Evolutionary conservation across 1,140 invertebrate species (phyloP).

Genomic region (Caligus rogercresseyi): DNA sequence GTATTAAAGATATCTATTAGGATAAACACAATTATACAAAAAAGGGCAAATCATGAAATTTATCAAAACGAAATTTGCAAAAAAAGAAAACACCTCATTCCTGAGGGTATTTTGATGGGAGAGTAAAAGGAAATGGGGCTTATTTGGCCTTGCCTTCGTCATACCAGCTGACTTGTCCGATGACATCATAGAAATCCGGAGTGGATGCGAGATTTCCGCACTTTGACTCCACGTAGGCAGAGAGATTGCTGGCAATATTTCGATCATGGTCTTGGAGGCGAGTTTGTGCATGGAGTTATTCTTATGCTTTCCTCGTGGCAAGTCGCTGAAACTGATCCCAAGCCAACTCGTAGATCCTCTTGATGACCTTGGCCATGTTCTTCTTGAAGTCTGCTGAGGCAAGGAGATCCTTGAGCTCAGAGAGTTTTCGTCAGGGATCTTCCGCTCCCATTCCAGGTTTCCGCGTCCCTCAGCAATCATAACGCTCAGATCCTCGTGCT

Average conservation of each 20-base stretch:
- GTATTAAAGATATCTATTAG: too few relatives aligned
- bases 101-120: too few relatives aligned
- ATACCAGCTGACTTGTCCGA: slow-evolving; percentile 20
- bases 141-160: neutral
- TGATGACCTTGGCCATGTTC: slow-evolving; percentile 18
- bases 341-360: slow-evolving; percentile 18
- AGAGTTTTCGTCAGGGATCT: slow-evolving; percentile 20
- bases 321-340: slow-evolving; percentile 18
- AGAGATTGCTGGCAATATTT: slow-evolving; percentile 16
- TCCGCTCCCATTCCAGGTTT: slow-evolving; percentile 20
- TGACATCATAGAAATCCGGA: slow-evolving; percentile 20
- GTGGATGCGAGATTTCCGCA: slow-evolving; percentile 17
- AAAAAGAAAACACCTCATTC: too few relatives aligned
- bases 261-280: slow-evolving; percentile 19
- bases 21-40: too few relatives aligned
- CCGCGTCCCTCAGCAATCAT: slow-evolving; percentile 19
- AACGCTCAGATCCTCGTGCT: slow-evolving; percentile 2
- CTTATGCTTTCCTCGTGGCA: slow-evolving; percentile 18
- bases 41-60: too few relatives aligned
- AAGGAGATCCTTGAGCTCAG: slow-evolving; percentile 14
- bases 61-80: too few relatives aligned
- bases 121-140: too few relatives aligned
- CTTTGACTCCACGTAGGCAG: slow-evolving; percentile 9
- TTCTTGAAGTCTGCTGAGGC: slow-evolving; percentile 17
- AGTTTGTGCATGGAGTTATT: slow-evolving; percentile 21